A percentile compares a stretch with the other conserved stretches of the same genome.
phyloP scores from a whole-genome alignment of 2,113 vertebrate genomes.

The Mastomys coucha region DNA sequence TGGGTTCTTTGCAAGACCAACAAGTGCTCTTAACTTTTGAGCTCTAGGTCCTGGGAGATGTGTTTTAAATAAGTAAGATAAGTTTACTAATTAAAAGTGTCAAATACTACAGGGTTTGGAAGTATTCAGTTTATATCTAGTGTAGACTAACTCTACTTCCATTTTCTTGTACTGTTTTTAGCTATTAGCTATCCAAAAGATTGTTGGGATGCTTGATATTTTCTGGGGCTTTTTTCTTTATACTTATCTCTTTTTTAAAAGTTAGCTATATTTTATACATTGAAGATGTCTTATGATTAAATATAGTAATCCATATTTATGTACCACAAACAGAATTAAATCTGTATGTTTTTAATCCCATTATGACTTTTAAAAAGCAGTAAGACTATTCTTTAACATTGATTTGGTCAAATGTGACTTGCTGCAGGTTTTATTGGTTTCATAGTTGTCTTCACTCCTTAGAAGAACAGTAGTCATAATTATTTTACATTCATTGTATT shows the following conservation, averaged over 20 bases:
- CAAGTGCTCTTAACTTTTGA: neutral
- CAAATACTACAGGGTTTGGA: neutral
- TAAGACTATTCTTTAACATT: conserved; percentile 49
- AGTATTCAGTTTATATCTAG: neutral
- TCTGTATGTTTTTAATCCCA: conserved; percentile 10
- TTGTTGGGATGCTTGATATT: neutral
- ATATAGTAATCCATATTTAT: conserved; percentile 6
- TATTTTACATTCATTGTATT: conserved; percentile 36
- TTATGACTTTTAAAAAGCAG: neutral
- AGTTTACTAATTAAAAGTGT: neutral
- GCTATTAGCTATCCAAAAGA: neutral
- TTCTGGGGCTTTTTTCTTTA: conserved; percentile 33
- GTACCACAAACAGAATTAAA: conserved; percentile 28
- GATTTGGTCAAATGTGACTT: conserved; percentile 1
- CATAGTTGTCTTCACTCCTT: neutral
- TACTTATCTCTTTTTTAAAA: neutral
- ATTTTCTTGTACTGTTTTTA: conserved; percentile 17
- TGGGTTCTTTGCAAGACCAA: neutral
- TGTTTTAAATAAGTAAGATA: conserved; percentile 40
- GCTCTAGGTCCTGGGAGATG: neutral
- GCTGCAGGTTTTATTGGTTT: neutral
- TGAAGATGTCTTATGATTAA: conserved; percentile 56
- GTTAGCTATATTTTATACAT: conserved; percentile 20
- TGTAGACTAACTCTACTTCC: neutral
- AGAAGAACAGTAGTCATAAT: conserved; percentile 40